Evolutionary conservation across 1,140 invertebrate genomes (phyloP), one percentile per base, ranked within the genome.

Genomic region (Drosophila rhopaloa): DNA sequence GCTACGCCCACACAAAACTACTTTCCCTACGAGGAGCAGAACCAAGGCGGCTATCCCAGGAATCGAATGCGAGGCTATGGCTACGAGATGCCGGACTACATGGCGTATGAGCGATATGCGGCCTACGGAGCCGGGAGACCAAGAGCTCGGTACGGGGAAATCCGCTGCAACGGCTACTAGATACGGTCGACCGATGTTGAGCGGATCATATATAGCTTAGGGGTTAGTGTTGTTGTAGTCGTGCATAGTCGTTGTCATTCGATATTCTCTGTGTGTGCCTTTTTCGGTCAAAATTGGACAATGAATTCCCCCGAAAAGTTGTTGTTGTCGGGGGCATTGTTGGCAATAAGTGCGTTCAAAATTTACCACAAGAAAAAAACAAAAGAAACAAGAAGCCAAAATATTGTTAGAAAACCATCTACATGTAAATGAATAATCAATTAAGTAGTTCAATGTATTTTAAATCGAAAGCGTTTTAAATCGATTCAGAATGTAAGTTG

Each of bases 251-350:
- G 63, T 85, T 86, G 82, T 85, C 82, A 86, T 85, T 85, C 70
- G 57, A 66, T 86, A 85, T 85, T 88, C 84, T 86, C 84, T 89
- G 85, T 84, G 84, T 89, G 84, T 89, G 84, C 84, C 84, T 89
- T 89, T 89, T 89, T 84, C 84, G 84, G 84, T 89, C 84, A 84
- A 89, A 89, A 89, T 78, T 63, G 77, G 77, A 71, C 72, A 88
- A 79, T 70, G 80, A 29, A 54, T 47, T 5, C 66, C 37, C 74
- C 56, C 71, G 14, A 75, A 61, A 70, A 32, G 76, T 76, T 79
- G 73, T 67, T 71, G 53, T 78, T 79, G 51, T 54, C 11, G 29
- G 46, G 68, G 76, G 43, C 43, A 71, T 72, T 84, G 73, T 83
- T 50, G 56, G 59, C 73, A 48, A 61, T 79, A 81, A 83, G 75